Percentiles rank a stretch among this genome's conserved stretches.
These are phyloP conservation scores for Ramphastos sulfuratus DNA, from an alignment of 2,113 vertebrate species.

Conservation along the genomic window DNA sequence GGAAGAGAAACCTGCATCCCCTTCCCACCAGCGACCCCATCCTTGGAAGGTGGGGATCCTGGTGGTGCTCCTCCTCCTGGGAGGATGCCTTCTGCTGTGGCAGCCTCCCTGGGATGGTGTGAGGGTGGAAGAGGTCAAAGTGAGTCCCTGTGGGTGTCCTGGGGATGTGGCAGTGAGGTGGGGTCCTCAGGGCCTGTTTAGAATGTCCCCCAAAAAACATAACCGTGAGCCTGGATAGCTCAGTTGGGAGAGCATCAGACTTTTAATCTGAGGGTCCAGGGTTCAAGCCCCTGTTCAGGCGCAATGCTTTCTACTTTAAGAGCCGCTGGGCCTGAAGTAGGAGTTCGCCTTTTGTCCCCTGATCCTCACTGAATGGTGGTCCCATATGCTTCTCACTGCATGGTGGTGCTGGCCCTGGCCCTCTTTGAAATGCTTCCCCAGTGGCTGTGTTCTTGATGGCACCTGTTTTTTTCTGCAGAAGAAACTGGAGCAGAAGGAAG, in stretches of 20 bases:
- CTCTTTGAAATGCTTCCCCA: too few species aligned
- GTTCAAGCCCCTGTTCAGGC: constrained; percentile 52
- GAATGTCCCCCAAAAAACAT: too few species aligned
- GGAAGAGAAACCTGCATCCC: neutral
- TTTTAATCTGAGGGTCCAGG: constrained; percentile 62
- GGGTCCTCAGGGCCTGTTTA: accelerated
- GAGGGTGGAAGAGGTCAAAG: neutral
- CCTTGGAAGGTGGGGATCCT: neutral
- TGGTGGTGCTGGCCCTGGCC: neutral
- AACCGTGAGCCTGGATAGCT: constrained; percentile 26
- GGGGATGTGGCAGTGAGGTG: accelerated
- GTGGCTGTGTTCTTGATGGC: accelerated
- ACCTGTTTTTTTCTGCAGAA: neutral
- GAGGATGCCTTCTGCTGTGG: neutral
- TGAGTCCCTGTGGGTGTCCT: accelerated
- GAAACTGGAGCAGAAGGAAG: neutral
- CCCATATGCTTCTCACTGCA: too few species aligned
- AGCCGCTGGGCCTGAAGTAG: accelerated
- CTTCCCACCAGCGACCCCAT: neutral
- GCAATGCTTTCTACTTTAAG: neutral
- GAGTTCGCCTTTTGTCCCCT: accelerated
- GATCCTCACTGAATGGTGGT: neutral
- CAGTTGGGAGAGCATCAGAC: constrained; percentile 60
- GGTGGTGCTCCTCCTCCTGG: too few species aligned
- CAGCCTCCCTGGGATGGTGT: neutral